phyloP scores from a whole-genome alignment of 2,797 vertebrate species.

The Phataginus tetradactyla region DNA sequence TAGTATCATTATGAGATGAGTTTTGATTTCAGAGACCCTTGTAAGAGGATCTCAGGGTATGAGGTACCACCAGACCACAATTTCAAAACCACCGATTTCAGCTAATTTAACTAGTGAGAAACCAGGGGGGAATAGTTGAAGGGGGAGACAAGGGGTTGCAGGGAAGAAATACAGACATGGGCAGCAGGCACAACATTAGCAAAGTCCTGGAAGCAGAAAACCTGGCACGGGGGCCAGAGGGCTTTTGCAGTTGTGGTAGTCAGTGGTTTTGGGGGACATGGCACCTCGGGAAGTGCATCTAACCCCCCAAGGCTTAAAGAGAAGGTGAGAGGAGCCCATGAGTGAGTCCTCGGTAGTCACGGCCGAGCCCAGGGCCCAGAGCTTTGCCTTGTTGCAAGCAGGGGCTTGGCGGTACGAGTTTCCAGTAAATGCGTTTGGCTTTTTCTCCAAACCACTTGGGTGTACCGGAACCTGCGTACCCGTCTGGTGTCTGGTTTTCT shows the following conservation, averaged over 20 bases:
- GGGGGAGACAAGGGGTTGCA: background rate
- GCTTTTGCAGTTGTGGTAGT: background rate
- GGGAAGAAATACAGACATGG: background rate
- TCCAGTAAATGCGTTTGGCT: background rate
- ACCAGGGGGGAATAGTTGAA: too few species aligned
- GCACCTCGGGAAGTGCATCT: background rate
- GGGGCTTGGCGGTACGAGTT: background rate
- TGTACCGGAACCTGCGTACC: conserved; percentile 42
- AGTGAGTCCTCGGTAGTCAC: background rate
- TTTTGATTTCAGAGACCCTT: background rate
- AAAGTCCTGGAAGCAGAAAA: background rate
- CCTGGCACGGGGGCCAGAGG: background rate
- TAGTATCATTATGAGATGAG: background rate
- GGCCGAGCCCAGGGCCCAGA: background rate
- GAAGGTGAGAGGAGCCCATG: background rate
- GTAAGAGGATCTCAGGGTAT: background rate
- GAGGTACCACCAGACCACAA: background rate
- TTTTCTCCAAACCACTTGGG: background rate
- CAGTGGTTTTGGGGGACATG: background rate
- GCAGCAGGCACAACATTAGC: background rate
- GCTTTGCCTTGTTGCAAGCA: background rate
- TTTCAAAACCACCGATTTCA: conserved; percentile 6
- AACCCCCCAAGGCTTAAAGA: background rate
- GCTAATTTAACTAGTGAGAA: background rate
- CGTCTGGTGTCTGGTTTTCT: conserved; percentile 65